phyloP scores from a whole-genome alignment of 1,140 invertebrate species.

The Agraylea sexmaculata region DNA sequence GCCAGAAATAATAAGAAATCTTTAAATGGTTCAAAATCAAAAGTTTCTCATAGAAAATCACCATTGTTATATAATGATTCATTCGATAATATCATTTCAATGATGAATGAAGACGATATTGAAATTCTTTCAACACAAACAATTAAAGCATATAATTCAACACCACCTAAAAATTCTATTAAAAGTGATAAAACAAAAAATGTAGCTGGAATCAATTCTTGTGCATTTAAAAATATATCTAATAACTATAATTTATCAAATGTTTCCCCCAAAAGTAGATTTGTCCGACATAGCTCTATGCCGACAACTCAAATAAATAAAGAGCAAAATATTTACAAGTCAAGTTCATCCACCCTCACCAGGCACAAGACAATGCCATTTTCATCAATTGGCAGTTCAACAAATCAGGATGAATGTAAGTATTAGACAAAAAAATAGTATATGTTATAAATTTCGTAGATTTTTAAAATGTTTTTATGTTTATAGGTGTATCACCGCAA shows the following conservation, averaged over 20 bases:
- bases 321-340: constrained; percentile 25
- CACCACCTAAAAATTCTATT: constrained; percentile 25
- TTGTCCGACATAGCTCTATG: constrained; percentile 35
- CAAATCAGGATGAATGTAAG: not conserved
- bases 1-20: not conserved
- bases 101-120: constrained; percentile 37
- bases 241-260: not conserved
- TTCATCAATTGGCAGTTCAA: constrained; percentile 27
- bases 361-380: constrained; percentile 37
- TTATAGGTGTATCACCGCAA: constrained; percentile 24
- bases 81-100: constrained; percentile 35
- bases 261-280: constrained; percentile 15
- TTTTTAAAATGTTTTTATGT: constrained; percentile 19
- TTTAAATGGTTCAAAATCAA: constrained; percentile 24
- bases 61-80: constrained; percentile 33
- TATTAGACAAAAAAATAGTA: constrained; percentile 5
- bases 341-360: constrained; percentile 27
- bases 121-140: constrained; percentile 29
- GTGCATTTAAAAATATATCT: not conserved
- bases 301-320: constrained; percentile 30
- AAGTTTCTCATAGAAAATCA: too few relatives aligned
- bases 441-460: constrained; percentile 4
- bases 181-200: not conserved
- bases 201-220: not conserved
- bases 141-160: constrained; percentile 24